These are phyloP conservation scores for Coelopa frigida DNA, from an alignment of 1,140 invertebrate species.

Conservation along the genomic window DNA sequence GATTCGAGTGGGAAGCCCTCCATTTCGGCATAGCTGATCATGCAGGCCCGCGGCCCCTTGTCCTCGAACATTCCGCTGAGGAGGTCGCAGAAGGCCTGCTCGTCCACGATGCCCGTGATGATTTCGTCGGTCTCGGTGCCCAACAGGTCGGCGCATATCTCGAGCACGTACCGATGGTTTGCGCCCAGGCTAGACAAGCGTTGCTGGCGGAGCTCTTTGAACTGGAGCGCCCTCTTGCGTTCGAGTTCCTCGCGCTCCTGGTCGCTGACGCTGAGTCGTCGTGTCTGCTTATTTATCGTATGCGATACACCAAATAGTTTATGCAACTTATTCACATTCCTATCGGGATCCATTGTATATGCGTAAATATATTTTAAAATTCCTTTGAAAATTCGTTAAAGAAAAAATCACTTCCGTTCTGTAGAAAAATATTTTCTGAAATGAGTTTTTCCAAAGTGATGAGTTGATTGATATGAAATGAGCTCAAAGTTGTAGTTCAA, in stretches of 20 bases:
- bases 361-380: not conserved
- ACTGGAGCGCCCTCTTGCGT: slow-evolving; percentile 20
- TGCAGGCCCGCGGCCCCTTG: slow-evolving; percentile 45
- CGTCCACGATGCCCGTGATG: slow-evolving; percentile 58
- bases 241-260: slow-evolving; percentile 27
- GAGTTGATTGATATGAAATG: too few species aligned
- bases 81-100: slow-evolving; percentile 51
- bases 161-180: slow-evolving; percentile 56
- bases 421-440: slow-evolving; percentile 6
- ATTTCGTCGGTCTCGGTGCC: slow-evolving; percentile 50
- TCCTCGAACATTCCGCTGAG: slow-evolving; percentile 50
- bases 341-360: slow-evolving; percentile 21
- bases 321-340: slow-evolving; percentile 22
- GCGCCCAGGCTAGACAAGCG: slow-evolving; percentile 31
- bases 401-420: not conserved
- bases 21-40: slow-evolving; percentile 50
- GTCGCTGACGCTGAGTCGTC: slow-evolving; percentile 25
- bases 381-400: slow-evolving; percentile 3
- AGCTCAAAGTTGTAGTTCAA: too few species aligned
- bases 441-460: slow-evolving; percentile 7
- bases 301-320: slow-evolving; percentile 30
- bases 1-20: slow-evolving; percentile 45
- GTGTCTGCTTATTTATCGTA: slow-evolving; percentile 25
- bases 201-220: slow-evolving; percentile 26
- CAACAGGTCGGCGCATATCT: slow-evolving; percentile 54